phyloP scores from a whole-genome alignment of 2,888 invertebrate species.

The Pediacus dermestoides region DNA sequence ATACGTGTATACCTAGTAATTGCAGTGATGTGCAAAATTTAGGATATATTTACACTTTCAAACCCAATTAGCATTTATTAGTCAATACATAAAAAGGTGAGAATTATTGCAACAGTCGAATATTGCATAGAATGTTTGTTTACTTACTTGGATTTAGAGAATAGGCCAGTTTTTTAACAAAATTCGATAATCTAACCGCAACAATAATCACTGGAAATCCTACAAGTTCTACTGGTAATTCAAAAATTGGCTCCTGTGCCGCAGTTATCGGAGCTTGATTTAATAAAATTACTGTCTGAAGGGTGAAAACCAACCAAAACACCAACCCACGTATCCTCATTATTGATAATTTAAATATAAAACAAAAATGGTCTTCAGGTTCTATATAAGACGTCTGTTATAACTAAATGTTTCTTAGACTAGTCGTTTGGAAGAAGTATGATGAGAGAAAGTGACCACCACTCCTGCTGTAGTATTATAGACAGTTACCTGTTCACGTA shows the following conservation, averaged over 20 bases:
- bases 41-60: no score
- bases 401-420: slow-evolving; percentile 20
- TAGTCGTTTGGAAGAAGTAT: slow-evolving; percentile 27
- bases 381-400: slow-evolving; percentile 15
- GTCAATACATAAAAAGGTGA: no score
- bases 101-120: no score
- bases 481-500: no score
- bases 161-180: slow-evolving; percentile 78
- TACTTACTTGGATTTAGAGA: slow-evolving; percentile 76
- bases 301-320: slow-evolving; percentile 19
- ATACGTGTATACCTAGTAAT: no score
- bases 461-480: no score
- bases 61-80: no score
- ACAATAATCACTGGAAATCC: slow-evolving; percentile 81
- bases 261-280: not conserved
- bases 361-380: slow-evolving; percentile 20
- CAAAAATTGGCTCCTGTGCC: slow-evolving; percentile 56
- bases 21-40: no score
- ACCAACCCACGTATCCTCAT: slow-evolving; percentile 34
- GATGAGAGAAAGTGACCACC: slow-evolving; percentile 46
- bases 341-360: slow-evolving; percentile 15
- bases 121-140: no score
- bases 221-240: slow-evolving; percentile 78
- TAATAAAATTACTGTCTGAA: slow-evolving; percentile 14
- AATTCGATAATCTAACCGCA: slow-evolving; percentile 74